Base-by-base conservation (phyloP, 1,140 invertebrate species). In the Ephestia elutella region DNA sequence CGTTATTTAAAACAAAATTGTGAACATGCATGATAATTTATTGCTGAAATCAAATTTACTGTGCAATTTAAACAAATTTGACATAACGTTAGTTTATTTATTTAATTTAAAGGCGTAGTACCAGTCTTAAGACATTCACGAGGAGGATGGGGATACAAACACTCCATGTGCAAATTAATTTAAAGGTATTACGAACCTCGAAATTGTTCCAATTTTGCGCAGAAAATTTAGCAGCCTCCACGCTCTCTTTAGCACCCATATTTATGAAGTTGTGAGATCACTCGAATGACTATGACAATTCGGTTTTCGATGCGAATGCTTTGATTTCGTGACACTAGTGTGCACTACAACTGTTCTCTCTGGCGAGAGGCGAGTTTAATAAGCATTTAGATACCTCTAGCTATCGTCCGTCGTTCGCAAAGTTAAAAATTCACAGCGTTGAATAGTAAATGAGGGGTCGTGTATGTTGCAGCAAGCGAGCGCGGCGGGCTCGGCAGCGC, bases 181-280 rank as follows among this genome's bases (percentile, higher is more conserved):
- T 72, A 76, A 87, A 80, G 75, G 73, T 80, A 75, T 68, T 89
- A 90, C 91, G 89, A 91, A 93, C 92, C 92, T 93, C 92, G 75
- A 93, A 87, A 90, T 92, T 92, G 87, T 92, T 92, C 92, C 92
- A 93, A 90, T 92, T 92, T 91, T 93, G 92, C 86, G 92, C 90
- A 89, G 92, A 92, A 89, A 92, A 91, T 91, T 93, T 93, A 83
- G 92, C 92, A 78, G 91, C 91, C 86, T 93, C 92, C 78, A 93
- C 92, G 90, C 92, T 93, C 80, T 92, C 92, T 90, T 93, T 93
- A 80, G 92, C 92, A 90, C 92, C 92, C 92, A 93, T 92, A 82
- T 76, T 83, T 82, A 86, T 75, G 71, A 73, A 77, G 68, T 78
- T 71, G 77, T 82, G 78, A 78, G 75, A 82, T 82, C 85, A 85